A percentile compares a stretch with the other conserved stretches of the same genome.
Evolutionary conservation across 2,797 vertebrate genomes (phyloP).

Genomic region (Tauraco hartlaubi): DNA sequence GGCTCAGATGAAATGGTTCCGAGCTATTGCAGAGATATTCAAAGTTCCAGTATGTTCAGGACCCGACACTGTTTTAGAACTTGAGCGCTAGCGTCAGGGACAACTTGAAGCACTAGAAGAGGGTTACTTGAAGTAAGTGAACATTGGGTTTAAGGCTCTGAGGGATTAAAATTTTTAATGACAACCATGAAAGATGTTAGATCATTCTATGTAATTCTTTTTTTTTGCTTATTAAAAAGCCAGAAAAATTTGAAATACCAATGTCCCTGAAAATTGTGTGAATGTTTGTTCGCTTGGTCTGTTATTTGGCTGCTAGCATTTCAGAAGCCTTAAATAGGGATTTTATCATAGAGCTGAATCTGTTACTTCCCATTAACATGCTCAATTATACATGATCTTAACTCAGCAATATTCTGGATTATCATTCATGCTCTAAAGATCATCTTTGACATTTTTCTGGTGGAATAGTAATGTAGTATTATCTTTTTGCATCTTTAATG

Average conservation of each 20-base stretch:
- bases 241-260: not conserved
- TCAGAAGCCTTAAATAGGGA: not conserved
- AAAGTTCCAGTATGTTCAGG: not conserved
- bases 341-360: not conserved
- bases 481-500: not conserved
- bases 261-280: not conserved
- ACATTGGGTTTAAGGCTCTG: not conserved
- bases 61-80: not conserved
- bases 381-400: not conserved
- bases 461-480: not conserved
- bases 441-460: not conserved
- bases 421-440: not conserved
- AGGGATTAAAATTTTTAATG: not conserved
- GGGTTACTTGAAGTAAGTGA: not conserved
- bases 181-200: not conserved
- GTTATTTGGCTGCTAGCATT: not conserved
- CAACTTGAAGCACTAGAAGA: not conserved
- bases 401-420: not conserved
- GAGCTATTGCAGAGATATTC: not conserved
- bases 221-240: not conserved
- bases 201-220: not conserved
- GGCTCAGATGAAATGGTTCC: not conserved
- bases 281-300: not conserved
- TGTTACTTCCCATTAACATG: not conserved
- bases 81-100: not conserved